These are phyloP conservation scores for Anthopleura sola DNA, from an alignment of 64 coral and sea anemone species.

Conservation along the genomic window DNA sequence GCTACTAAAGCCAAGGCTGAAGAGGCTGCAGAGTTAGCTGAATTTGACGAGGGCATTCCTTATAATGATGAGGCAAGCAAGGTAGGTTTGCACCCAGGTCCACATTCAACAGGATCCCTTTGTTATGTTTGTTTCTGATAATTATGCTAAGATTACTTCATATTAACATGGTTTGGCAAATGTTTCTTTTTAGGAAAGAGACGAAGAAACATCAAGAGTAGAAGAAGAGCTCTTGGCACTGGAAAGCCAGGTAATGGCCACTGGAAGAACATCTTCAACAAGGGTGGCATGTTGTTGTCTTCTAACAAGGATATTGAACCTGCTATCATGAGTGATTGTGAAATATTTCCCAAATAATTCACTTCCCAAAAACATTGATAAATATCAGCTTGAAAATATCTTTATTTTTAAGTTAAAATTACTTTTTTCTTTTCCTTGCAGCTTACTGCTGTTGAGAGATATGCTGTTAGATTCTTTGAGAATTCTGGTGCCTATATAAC, in stretches of 20 bases:
- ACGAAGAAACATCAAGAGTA: conserved; percentile 79
- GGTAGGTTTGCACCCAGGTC: neutral
- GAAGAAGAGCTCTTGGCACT: conserved; percentile 88
- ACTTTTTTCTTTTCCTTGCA: conserved; percentile 18
- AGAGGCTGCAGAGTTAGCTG: conserved; percentile 84
- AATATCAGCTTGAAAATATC: too few species aligned
- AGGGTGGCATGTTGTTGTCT: neutral
- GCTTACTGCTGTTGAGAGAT: conserved; percentile 92
- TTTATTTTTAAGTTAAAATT: too few species aligned
- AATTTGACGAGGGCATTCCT: conserved; percentile 94
- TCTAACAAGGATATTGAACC: too few species aligned
- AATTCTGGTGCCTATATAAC: conserved; percentile 77
- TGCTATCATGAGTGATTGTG: too few species aligned
- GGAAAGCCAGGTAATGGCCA: conserved; percentile 75
- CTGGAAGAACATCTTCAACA: neutral
- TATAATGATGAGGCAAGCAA: conserved; percentile 57
- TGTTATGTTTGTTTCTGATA: neutral
- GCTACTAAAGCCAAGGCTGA: conserved; percentile 91
- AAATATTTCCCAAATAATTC: too few species aligned
- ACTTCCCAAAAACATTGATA: too few species aligned
- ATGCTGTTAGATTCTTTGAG: conserved; percentile 89
- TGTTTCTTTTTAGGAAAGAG: conserved; percentile 23
- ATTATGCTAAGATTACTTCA: neutral
- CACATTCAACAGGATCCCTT: neutral
- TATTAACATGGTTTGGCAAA: neutral